Conservation (phyloP, 2,113 vertebrate genomes). For the Sula dactylatra region DNA sequence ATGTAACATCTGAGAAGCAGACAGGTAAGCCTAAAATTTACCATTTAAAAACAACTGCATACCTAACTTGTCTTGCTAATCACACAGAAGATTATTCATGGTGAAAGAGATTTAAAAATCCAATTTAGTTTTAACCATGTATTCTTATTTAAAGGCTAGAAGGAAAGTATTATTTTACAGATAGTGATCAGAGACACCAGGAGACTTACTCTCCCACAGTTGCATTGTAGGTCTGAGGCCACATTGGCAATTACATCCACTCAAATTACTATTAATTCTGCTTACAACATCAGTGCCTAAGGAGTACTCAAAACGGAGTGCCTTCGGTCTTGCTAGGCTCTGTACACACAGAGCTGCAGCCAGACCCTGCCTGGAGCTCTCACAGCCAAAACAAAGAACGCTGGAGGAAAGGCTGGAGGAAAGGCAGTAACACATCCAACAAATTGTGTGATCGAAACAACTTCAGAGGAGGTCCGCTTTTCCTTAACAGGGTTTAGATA, state of each 20-base stretch:
- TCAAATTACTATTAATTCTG: not conserved
- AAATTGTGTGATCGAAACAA: not conserved
- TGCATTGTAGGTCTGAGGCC: not conserved
- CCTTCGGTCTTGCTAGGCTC: not conserved
- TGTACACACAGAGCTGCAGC: not conserved
- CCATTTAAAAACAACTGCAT: not conserved
- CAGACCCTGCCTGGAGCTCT: not conserved
- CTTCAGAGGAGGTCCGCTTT: not conserved
- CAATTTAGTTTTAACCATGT: not conserved
- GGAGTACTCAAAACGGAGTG: not conserved
- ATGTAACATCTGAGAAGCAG: not conserved
- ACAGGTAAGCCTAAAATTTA: not conserved
- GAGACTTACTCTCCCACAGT: not conserved
- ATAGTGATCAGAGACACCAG: not conserved
- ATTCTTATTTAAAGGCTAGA: not conserved
- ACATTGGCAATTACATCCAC: not conserved
- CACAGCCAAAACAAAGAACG: not conserved
- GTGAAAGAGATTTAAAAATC: not conserved
- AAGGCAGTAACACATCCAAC: not conserved
- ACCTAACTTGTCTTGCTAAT: not conserved
- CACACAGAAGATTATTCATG: not conserved
- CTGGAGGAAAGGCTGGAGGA: not conserved
- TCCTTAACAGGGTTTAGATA: not conserved
- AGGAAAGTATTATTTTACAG: conserved; percentile 18
- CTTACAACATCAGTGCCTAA: not conserved